Evolutionary conservation across 2,113 vertebrate genomes (phyloP).

Genomic region (Paedocypris sp.): DNA sequence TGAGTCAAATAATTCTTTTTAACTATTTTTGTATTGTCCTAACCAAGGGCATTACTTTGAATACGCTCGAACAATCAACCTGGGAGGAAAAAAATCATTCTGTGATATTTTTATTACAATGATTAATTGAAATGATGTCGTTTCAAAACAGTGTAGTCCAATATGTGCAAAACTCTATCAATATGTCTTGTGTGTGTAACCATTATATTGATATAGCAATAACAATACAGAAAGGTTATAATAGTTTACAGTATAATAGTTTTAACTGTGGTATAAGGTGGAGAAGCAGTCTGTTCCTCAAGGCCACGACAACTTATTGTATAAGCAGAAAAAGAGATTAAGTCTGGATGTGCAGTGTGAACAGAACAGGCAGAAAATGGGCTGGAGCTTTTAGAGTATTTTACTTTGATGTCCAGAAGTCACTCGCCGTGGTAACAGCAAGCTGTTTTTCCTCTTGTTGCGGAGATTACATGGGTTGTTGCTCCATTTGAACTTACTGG

Average conservation of each 20-base stretch:
- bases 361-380: conserved; percentile 51
- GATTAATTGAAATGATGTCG: too few relatives aligned
- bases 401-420: conserved; percentile 50
- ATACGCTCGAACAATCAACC: too few relatives aligned
- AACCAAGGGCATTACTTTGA: too few relatives aligned
- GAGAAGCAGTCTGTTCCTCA: conserved; percentile 19
- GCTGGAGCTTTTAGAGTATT: conserved; percentile 49
- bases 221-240: too few relatives aligned
- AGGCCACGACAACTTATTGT: conserved; percentile 30
- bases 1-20: too few relatives aligned
- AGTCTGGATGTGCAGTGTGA: conserved; percentile 47
- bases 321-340: conserved; percentile 46
- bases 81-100: too few relatives aligned
- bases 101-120: too few relatives aligned
- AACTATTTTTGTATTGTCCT: too few relatives aligned
- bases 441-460: conserved; percentile 54
- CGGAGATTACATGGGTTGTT: conserved; percentile 79
- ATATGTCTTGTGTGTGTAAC: too few relatives aligned
- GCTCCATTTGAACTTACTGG: conserved; percentile 68
- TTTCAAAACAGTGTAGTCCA: too few relatives aligned
- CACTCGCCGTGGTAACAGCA: conserved; percentile 44
- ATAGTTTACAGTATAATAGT: neutral
- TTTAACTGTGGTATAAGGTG: neutral
- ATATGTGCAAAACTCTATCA: too few relatives aligned
- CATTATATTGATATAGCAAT: too few relatives aligned